Evolutionary conservation across 2,888 invertebrate genomes (phyloP), one percentile per base, ranked within the genome.

Genomic region (Mesochorus sp.): DNA sequence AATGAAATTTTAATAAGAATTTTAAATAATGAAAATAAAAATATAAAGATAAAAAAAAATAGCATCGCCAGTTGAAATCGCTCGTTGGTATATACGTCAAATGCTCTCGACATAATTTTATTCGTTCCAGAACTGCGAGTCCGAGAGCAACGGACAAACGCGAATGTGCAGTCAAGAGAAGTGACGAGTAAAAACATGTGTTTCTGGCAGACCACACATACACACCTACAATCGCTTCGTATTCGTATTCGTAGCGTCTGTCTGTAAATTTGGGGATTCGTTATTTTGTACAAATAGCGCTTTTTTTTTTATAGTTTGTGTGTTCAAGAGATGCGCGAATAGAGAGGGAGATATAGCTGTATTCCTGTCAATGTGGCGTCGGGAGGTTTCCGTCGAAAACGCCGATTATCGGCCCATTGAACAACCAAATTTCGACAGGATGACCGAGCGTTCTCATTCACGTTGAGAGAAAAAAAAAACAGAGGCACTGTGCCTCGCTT

Each of bases 331-430:
- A 47, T 37, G 28, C 37, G 39, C 21, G 37, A 39, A 68, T 47
- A 61, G 62, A 17, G 39, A 2, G 14, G n/a, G n/a, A n/a, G n/a
- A n/a, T 6, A 6, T 37, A 37, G 17, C 34, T 70, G 49, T 57
- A 64, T 49, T 28, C 62, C 77, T 64, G 51, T 55, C 64, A 42
- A 55, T 5, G 49, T 14, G 59, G 37, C 42, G 59, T 37, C 47
- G 61, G 53, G 55, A 57, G 62, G 44, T 70, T 71, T 44, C 53
- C 59, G 71, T 80, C 74, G 74, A 80, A 75, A 71, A 75, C 61
- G 62, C 71, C 76, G 79, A 81, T 81, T 80, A 79, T 75, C 76
- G 76, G 72, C 66, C 77, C 74, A 77, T 81, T 77, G 73, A 81
- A 77, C 74, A 81, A 66, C 75, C 75, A 68, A 77, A 79, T 79